Conservation (phyloP, 2,113 vertebrate genomes). For the Sporophila hypoxantha region DNA sequence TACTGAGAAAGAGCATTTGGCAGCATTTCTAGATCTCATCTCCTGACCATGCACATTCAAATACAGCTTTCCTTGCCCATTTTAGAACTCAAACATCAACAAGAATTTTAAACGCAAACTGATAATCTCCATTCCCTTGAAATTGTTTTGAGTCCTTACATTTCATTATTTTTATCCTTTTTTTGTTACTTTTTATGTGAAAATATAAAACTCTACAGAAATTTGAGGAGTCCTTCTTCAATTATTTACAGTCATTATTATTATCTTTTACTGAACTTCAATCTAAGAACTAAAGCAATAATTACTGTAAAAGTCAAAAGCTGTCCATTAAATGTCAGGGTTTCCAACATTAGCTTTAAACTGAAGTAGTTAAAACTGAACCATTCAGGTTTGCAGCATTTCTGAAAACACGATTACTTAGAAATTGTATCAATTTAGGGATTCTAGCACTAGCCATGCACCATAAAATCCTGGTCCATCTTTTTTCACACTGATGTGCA, state of each 20-base stretch:
- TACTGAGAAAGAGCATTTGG: not conserved
- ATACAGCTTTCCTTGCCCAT: not conserved
- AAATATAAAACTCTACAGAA: not conserved
- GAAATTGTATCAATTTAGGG: not conserved
- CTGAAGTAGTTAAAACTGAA: not conserved
- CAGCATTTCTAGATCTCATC: not conserved
- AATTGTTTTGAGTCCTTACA: not conserved
- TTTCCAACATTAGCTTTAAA: not conserved
- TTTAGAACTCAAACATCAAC: not conserved
- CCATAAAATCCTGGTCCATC: not conserved
- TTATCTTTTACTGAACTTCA: not conserved
- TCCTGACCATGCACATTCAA: not conserved
- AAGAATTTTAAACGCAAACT: not conserved
- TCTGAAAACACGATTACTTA: not conserved
- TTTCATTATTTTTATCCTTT: not conserved
- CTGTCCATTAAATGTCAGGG: not conserved
- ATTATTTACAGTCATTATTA: not conserved
- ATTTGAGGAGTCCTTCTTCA: not conserved
- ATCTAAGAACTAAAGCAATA: not conserved
- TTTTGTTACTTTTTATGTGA: not conserved
- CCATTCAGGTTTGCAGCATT: not conserved
- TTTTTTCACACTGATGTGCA: not conserved
- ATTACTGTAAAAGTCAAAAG: not conserved
- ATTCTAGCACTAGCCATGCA: not conserved
- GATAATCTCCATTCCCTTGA: not conserved